Evolutionary conservation across 2,888 invertebrate genomes (phyloP), one percentile per base, ranked within the genome.

Genomic region (Rhaphigaster nebulosa): DNA sequence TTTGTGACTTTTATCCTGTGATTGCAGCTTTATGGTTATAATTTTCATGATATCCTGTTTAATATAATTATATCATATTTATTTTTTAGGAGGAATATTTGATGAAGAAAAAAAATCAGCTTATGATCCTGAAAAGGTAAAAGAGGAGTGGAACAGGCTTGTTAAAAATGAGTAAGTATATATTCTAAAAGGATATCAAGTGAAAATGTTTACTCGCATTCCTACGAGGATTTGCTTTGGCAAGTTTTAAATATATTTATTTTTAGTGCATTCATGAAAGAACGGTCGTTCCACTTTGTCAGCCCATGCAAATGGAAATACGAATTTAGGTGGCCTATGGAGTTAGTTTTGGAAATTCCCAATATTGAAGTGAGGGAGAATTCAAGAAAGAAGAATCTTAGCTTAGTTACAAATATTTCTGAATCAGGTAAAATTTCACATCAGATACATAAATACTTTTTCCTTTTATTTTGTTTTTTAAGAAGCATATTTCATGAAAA

Each of bases 131-230:
- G 45, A 84, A 13, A 84, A 84, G n/a, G 45, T 26, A n/a, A 84
- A 84, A 45, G 84, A 84, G 45, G 84, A 84, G 15, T 84, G 84
- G 84, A n/a, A 84, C 13, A 84, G 84, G 84, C 84, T 84, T 84
- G 26, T 84, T 45, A 84, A 84, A 45, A 84, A 84, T 50, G 84
- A 84, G 84, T 84, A 50, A 84, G 84, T 45, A 76, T 4, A 76
- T 29, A 0, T 38, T 34, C 29, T 76, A 38, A 34, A 41, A 76
- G 1, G 38, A 41, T 76, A 2, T 38, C 2, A 76, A 76, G 2
- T 38, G 34, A 34, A 70, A 70, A 34, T n/a, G n/a, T n/a, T n/a
- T n/a, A n/a, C n/a, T n/a, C n/a, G n/a, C n/a, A n/a, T n/a, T n/a
- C n/a, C n/a, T n/a, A n/a, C n/a, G n/a, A n/a, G n/a, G n/a, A n/a